A percentile compares a stretch with the other conserved stretches of the same genome.
phyloP scores from a whole-genome alignment of 1,140 invertebrate species.

The Manduca sexta region DNA sequence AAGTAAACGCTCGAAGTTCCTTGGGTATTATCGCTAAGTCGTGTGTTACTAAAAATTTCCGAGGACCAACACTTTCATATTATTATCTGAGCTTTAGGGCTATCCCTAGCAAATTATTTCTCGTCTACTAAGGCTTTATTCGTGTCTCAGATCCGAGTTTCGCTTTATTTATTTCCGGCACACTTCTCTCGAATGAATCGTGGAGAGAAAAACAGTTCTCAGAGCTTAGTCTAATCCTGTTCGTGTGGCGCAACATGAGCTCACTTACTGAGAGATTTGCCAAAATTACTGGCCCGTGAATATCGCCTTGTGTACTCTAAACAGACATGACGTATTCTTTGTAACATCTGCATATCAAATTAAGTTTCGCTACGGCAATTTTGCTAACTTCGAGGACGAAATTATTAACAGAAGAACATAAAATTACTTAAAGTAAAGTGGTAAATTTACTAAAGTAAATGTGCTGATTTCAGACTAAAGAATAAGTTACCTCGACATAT shows the following conservation, averaged over 20 bases:
- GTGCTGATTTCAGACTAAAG: no score
- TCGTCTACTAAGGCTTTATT: slow-evolving; percentile 19
- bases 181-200: slow-evolving; percentile 34
- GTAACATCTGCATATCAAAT: background rate
- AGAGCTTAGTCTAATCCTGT: slow-evolving; percentile 42
- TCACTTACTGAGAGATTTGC: slow-evolving; percentile 42
- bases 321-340: slow-evolving; percentile 3
- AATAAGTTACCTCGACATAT: no score
- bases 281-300: slow-evolving; percentile 24
- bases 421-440: no score
- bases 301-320: slow-evolving; percentile 2
- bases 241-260: slow-evolving; percentile 29
- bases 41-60: slow-evolving; percentile 5
- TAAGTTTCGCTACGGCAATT: background rate
- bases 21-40: background rate
- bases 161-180: slow-evolving; percentile 32
- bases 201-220: slow-evolving; percentile 41
- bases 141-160: slow-evolving; percentile 16
- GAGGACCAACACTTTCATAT: slow-evolving; percentile 5
- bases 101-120: slow-evolving; percentile 11
- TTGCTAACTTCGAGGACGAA: no score
- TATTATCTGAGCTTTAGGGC: slow-evolving; percentile 5
- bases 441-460: no score
- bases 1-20: background rate
- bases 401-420: no score